Evolutionary conservation across 2,113 vertebrate species (phyloP).

Genomic region (Oncorhynchus nerka): DNA sequence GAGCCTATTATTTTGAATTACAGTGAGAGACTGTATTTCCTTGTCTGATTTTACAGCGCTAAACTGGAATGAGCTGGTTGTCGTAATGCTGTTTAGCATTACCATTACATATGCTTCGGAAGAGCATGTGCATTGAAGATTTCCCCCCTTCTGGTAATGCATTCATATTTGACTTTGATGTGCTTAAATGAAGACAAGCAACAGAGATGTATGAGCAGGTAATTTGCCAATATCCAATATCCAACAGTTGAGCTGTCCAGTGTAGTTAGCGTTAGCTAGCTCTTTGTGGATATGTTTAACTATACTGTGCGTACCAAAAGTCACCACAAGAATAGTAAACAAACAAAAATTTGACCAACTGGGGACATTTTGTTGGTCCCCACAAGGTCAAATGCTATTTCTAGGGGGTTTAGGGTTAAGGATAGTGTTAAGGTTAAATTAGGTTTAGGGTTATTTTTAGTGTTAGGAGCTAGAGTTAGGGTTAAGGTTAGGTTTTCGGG

Average conservation of each 20-base stretch:
- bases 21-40: conserved; percentile 59
- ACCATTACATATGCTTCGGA: background rate
- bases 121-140: conserved; percentile 14
- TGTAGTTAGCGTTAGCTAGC: conserved; percentile 6
- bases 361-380: too few species aligned
- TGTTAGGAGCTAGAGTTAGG: too few species aligned
- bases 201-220: conserved; percentile 2
- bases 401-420: too few species aligned
- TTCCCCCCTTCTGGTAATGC: conserved; percentile 38
- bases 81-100: background rate
- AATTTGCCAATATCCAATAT: conserved; percentile 27
- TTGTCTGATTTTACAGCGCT: conserved; percentile 28
- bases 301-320: too few species aligned
- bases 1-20: conserved; percentile 50
- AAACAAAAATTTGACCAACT: too few species aligned
- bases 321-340: too few species aligned
- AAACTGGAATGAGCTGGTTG: conserved; percentile 3
- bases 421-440: too few species aligned
- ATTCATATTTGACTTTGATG: conserved; percentile 43
- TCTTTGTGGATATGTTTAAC: too few species aligned
- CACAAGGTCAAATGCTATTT: too few species aligned
- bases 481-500: too few species aligned
- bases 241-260: background rate
- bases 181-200: conserved; percentile 22
- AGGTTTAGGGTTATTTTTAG: too few species aligned